Base-by-base conservation (phyloP, 2,797 vertebrate species). In the Scolopax rusticola region DNA sequence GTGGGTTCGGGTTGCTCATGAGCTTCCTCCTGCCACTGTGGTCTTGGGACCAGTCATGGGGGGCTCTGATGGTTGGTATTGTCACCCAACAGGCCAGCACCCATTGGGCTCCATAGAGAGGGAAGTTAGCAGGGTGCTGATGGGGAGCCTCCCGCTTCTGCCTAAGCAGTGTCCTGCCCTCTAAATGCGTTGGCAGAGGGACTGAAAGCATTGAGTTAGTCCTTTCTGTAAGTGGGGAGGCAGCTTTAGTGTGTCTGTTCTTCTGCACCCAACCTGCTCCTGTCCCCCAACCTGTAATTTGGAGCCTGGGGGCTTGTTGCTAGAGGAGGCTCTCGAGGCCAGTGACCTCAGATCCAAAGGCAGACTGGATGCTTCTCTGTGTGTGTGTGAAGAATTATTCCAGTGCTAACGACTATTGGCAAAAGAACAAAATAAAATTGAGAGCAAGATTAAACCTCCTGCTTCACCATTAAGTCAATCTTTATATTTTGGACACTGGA, bases 81-180 rank as follows among this genome's bases (percentile, higher is more conserved):
- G 20, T 71, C 36, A 32, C 57, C 45, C 48, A n/a, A 2, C 0
- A 0, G 27, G 11, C 23, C 38, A 87, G 30, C 60, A 51, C 8
- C 5, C 6, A 1, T 57, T 45, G n/a, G 13, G 15, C 33, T 59
- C 40, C 25, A 6, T 4, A 18, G 23, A 36, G 64, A 63, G 30
- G n/a, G 16, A 76, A 27, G 19, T 28, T 56, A 57, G 50, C 2
- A 2, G 0, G 20, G 23, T 59, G 40, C 68, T 69, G 56, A 4
- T 63, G 43, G 41, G 43, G 20, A 67, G 16, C 0, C 1, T 63
- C 10, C 6, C 0, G 1, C n/a, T 68, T 61, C 56, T 63, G 48
- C n/a, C 24, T 24, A 33, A 40, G 20, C 24, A 40, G 32, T 0
- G 1, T 73, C 30, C 38, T 75, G 16, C 32, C 33, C 57, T 65